Percentiles rank a stretch among this genome's conserved stretches.
Conservation (phyloP, 2,113 vertebrate species). For the Coryphaenoides rupestris region DNA sequence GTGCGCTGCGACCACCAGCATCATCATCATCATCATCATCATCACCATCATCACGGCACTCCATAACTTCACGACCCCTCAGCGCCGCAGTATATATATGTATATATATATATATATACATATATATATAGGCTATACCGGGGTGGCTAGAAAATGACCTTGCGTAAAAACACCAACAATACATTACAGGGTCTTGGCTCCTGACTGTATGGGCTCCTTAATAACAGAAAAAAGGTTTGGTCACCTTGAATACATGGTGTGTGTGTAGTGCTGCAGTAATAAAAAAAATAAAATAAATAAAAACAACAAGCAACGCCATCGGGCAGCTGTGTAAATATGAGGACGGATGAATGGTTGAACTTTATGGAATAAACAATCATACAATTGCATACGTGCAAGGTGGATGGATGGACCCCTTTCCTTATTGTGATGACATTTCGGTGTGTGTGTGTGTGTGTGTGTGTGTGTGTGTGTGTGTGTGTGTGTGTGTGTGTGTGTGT, state of each 20-base stretch:
- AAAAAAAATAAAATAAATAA: background rate
- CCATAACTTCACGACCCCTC: conserved; percentile 42
- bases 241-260: background rate
- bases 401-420: too few species aligned
- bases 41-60: conserved; percentile 47
- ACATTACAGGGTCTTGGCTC: background rate
- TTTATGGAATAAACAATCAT: background rate
- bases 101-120: too few species aligned
- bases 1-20: conserved; percentile 56
- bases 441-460: too few species aligned
- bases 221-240: background rate
- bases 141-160: background rate
- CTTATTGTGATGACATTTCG: too few species aligned
- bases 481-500: too few species aligned
- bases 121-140: too few species aligned
- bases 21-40: too few species aligned
- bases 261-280: conserved; percentile 9
- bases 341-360: background rate
- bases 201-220: too few species aligned
- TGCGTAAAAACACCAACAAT: background rate
- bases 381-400: conserved; percentile 1
- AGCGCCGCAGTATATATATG: conserved; percentile 20
- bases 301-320: background rate
- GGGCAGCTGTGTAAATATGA: background rate
- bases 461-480: too few species aligned